phyloP scores from a whole-genome alignment of 2,113 vertebrate species.

The Dinomys branickii region DNA sequence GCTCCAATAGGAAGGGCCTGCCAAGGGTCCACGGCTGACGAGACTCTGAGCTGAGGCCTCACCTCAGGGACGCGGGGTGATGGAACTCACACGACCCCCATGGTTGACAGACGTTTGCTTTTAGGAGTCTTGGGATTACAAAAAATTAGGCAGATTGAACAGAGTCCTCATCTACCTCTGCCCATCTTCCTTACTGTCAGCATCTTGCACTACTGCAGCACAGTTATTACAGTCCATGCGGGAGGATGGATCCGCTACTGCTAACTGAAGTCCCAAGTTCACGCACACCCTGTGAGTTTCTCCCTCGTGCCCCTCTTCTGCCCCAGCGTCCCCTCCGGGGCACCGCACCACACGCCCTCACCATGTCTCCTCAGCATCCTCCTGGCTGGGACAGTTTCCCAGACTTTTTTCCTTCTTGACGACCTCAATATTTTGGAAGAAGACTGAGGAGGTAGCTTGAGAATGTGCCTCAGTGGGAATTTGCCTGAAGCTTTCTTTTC shows the following conservation, averaged over 20 bases:
- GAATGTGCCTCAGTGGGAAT: neutral
- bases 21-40: neutral
- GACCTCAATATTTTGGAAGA: neutral
- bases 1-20: neutral
- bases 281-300: neutral
- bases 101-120: neutral
- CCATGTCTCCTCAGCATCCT: neutral
- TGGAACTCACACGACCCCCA: neutral
- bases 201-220: rapidly evolving
- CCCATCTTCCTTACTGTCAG: rapidly evolving
- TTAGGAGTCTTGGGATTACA: neutral
- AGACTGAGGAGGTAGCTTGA: neutral
- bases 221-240: neutral
- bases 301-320: neutral
- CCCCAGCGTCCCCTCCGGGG: neutral
- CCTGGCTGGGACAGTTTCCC: neutral
- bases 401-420: neutral
- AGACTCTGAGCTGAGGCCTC: neutral
- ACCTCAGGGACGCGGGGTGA: neutral
- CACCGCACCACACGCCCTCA: rapidly evolving
- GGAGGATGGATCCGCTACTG: no score
- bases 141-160: neutral
- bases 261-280: neutral
- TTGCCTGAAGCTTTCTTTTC: neutral
- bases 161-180: neutral